phyloP scores from a whole-genome alignment of 2,113 vertebrate genomes.

The Campylorhamphus procurvoides region DNA sequence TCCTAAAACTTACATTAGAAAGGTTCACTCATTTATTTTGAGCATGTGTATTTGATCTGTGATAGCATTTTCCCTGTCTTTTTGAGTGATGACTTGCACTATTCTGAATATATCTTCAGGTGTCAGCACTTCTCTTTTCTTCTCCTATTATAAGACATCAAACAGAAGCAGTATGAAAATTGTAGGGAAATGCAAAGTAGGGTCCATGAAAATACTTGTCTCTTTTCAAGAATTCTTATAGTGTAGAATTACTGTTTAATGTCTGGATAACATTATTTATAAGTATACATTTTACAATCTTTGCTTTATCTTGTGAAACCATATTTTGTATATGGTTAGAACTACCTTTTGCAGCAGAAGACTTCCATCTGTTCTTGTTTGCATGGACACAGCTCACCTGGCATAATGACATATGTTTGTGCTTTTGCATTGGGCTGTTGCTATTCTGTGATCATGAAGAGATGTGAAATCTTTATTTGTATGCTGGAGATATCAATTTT shows the following conservation, averaged over 20 bases:
- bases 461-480: neutral
- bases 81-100: neutral
- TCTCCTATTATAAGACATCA: neutral
- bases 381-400: neutral
- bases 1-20: neutral
- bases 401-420: neutral
- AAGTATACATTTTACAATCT: neutral
- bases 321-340: neutral
- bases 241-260: neutral
- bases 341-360: neutral
- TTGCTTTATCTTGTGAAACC: neutral
- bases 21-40: neutral
- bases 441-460: neutral
- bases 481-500: neutral
- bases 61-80: neutral
- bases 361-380: neutral
- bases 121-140: neutral
- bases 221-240: neutral
- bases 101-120: neutral
- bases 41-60: neutral
- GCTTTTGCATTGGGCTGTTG: neutral
- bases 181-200: neutral
- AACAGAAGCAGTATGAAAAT: neutral
- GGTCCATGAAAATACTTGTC: neutral
- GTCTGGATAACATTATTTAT: neutral